Percentiles rank a stretch among this genome's conserved stretches.
Conservation (phyloP, 2,113 vertebrate genomes). For the Sinocyclocheilus maitianheensis region DNA sequence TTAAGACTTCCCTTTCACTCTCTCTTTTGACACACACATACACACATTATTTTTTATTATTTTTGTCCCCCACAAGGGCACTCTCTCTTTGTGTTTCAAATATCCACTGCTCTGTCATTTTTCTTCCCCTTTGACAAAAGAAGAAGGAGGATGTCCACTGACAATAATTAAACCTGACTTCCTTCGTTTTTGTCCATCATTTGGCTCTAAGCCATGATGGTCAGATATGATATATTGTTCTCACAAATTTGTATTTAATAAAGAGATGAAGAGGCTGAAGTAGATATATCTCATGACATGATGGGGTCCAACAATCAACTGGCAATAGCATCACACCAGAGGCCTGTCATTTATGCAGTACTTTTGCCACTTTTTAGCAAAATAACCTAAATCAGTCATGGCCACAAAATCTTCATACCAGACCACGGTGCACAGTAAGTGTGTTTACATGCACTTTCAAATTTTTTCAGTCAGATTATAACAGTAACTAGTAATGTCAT, state of each 20-base stretch:
- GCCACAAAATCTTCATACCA: neutral
- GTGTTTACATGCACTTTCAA: too few relatives aligned
- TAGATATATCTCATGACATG: neutral
- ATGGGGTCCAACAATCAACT: neutral
- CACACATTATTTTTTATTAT: neutral
- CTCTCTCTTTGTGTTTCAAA: conserved; percentile 7
- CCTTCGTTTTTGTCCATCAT: neutral
- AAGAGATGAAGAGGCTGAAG: neutral
- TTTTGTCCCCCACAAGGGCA: neutral
- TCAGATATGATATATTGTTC: neutral
- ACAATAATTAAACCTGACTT: neutral
- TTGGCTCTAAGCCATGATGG: conserved; percentile 2
- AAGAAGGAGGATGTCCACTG: neutral
- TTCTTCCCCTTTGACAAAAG: conserved; percentile 1
- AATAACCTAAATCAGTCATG: neutral
- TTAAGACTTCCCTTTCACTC: conserved; percentile 10
- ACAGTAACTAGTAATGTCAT: too few relatives aligned
- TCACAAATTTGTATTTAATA: neutral
- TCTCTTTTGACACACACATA: neutral
- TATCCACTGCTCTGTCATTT: neutral
- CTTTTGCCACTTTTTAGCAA: neutral
- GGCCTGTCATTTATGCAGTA: neutral
- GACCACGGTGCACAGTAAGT: neutral
- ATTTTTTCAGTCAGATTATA: too few relatives aligned
- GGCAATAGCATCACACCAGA: neutral